phyloP scores from a whole-genome alignment of 2,888 invertebrate genomes.

The Pollenia angustigena region DNA sequence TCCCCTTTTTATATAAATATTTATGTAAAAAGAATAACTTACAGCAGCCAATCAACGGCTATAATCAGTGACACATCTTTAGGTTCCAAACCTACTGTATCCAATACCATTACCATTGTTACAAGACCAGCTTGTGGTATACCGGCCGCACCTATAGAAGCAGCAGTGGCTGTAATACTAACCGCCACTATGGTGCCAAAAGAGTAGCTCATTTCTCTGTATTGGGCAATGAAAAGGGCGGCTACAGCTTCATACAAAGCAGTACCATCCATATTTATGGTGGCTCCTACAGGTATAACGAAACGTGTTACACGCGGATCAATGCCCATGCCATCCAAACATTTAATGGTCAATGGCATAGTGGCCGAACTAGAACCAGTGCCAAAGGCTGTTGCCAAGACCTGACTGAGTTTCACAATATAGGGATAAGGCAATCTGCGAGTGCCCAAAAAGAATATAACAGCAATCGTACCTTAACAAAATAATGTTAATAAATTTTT shows the following conservation, averaged over 20 bases:
- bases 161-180: slow-evolving; percentile 97
- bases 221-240: slow-evolving; percentile 98
- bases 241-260: slow-evolving; percentile 99
- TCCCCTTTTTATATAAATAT: not conserved
- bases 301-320: slow-evolving; percentile 96
- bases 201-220: slow-evolving; percentile 91
- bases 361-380: slow-evolving; percentile 98
- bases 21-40: slow-evolving; percentile 83
- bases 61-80: slow-evolving; percentile 96
- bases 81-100: slow-evolving; percentile 94
- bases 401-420: slow-evolving; percentile 93
- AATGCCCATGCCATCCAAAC: slow-evolving; percentile 95
- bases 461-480: slow-evolving; percentile 89
- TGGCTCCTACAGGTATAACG: slow-evolving; percentile 98
- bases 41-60: slow-evolving; percentile 97
- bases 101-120: slow-evolving; percentile 97
- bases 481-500: not conserved
- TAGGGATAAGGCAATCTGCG: slow-evolving; percentile 93
- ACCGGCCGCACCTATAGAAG: slow-evolving; percentile 98
- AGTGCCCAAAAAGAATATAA: slow-evolving; percentile 92
- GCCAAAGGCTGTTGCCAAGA: slow-evolving; percentile 97
- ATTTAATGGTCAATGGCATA: slow-evolving; percentile 96
- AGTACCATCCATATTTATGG: slow-evolving; percentile 98
- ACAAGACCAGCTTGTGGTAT: slow-evolving; percentile 98
- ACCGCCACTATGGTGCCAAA: slow-evolving; percentile 96